Conservation (phyloP, 2,113 vertebrate genomes). For the Gopherus evgoodei region DNA sequence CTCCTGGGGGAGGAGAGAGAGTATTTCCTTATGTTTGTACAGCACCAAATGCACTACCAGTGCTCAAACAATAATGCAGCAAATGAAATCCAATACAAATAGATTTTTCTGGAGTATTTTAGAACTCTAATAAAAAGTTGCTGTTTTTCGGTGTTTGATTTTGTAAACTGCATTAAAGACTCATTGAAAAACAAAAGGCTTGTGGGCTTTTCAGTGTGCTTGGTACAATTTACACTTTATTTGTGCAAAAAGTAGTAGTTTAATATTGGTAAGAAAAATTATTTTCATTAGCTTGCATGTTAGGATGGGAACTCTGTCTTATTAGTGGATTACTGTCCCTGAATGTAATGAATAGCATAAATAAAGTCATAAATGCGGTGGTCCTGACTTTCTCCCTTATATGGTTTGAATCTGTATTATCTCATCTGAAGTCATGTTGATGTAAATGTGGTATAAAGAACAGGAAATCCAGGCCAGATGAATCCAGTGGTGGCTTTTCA, state of each 20-base stretch:
- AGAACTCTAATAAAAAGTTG: constrained; percentile 20
- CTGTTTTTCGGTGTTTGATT: background rate
- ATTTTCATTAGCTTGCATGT: constrained; percentile 25
- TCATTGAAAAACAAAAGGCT: background rate
- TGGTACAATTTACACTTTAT: background rate
- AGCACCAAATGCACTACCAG: background rate
- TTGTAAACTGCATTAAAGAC: background rate
- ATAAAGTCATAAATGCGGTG: background rate
- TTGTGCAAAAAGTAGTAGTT: constrained; percentile 1
- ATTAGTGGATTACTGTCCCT: constrained; percentile 27
- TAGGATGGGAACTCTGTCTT: constrained; percentile 32
- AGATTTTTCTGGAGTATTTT: constrained; percentile 65
- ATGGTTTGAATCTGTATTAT: constrained; percentile 2
- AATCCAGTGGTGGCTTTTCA: background rate
- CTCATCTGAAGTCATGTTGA: constrained; percentile 16
- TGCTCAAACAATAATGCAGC: background rate
- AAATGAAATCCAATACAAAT: constrained; percentile 56
- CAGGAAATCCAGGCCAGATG: constrained; percentile 24
- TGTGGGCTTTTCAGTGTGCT: background rate
- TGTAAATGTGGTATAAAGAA: background rate
- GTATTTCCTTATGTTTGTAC: background rate
- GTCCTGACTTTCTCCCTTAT: background rate
- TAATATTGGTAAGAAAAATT: background rate
- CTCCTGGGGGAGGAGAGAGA: background rate
- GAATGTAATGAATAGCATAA: constrained; percentile 26